Evolutionary conservation across 1,140 invertebrate genomes (phyloP).

Genomic region (Melanaphis sacchari): DNA sequence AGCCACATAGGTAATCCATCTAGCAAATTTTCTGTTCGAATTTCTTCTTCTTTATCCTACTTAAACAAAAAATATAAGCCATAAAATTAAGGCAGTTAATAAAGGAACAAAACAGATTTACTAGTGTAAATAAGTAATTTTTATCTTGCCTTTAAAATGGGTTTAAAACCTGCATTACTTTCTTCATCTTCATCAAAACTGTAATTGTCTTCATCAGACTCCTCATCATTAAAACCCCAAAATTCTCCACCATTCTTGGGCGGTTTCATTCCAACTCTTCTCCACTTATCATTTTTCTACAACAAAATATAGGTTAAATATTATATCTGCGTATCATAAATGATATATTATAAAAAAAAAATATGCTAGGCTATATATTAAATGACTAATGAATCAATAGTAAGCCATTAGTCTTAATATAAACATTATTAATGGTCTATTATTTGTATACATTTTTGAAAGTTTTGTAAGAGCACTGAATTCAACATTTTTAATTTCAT

Average conservation of each 20-base stretch:
- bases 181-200: slow-evolving; percentile 56
- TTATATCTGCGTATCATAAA: background rate
- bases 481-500: no score
- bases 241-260: slow-evolving; percentile 33
- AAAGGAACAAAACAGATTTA: background rate
- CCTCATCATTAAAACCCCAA: slow-evolving; percentile 54
- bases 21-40: slow-evolving; percentile 76
- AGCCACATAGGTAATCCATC: slow-evolving; percentile 95
- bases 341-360: background rate
- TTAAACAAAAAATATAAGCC: background rate
- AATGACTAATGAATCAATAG: no score
- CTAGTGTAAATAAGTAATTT: background rate
- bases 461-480: background rate
- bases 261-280: slow-evolving; percentile 41
- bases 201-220: slow-evolving; percentile 7
- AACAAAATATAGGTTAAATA: background rate
- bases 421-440: background rate
- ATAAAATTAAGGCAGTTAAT: background rate
- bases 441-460: background rate
- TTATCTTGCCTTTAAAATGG: slow-evolving; percentile 33
- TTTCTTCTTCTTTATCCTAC: slow-evolving; percentile 54
- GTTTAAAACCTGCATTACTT: slow-evolving; percentile 43
- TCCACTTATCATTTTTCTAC: slow-evolving; percentile 51
- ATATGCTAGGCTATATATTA: no score
- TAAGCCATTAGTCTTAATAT: no score